Evolutionary conservation across 2,113 vertebrate genomes (phyloP), one percentile per base, ranked within the genome.

Genomic region (Paratilapia polleni): DNA sequence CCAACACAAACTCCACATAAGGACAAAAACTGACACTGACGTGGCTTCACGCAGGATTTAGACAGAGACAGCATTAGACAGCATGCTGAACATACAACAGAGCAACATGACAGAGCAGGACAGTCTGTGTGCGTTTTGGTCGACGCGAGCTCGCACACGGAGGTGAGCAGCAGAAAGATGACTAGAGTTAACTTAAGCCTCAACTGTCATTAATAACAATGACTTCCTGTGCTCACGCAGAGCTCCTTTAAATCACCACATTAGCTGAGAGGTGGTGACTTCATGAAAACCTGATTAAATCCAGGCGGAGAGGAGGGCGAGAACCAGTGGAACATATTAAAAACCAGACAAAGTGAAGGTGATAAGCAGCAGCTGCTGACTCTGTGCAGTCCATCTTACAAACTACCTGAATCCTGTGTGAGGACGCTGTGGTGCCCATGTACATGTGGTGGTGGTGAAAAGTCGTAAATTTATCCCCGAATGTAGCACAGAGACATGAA

Each of bases 281-380:
- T 54, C 24, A 31, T 60, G 17, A 77, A 60, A 70, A 61, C 54
- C 26, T 0, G 19, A 81, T 66, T 49, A 41, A 36, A 79, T 47
- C 22, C 36, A 60, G 36, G 58, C 0, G 11, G 26, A 0, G 17
- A 0, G 8, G 22, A 77, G 61, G 24, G 3, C 8, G 19, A 77
- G 82, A 38, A 77, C 6, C 14, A 62, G 3, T 3, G n/a, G 52
- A 7, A 28, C 62, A 63, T 64, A 76, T 63, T 34, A 57, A 3
- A 62, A 64, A 34, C n/a, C n/a, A 28, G 11, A 77, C 28, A 11
- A 52, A 52, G 43, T 52, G 17, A 70, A 31, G 66, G 43, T 70
- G 66, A 70, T 0, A 28, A 70, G 1, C 38, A 68, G 64, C 38
- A 26, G 38, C 15, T 6, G 63, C 34, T 8, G 1, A 13, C 61